phyloP scores from a whole-genome alignment of 2,888 invertebrate species.

The Euclidia mi region DNA sequence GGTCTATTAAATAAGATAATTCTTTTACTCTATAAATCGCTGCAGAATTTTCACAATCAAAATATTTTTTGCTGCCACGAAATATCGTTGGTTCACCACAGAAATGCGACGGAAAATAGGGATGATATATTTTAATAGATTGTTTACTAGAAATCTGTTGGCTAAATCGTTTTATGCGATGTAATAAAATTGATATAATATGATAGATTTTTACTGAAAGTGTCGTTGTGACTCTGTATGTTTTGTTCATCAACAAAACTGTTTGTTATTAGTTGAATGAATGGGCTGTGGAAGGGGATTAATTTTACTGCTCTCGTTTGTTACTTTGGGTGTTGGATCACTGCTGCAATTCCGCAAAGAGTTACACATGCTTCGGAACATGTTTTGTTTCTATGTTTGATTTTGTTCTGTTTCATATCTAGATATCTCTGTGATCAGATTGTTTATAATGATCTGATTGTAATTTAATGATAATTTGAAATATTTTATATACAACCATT shows the following conservation, averaged over 20 bases:
- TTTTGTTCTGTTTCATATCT: too few species aligned
- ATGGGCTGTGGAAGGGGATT: not conserved
- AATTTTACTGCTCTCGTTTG: not conserved
- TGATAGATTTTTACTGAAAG: constrained; percentile 21
- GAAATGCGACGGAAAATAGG: constrained; percentile 41
- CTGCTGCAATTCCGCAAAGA: too few species aligned
- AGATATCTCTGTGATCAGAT: too few species aligned
- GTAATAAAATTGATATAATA: constrained; percentile 61
- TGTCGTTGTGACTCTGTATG: constrained; percentile 26
- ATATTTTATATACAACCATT: too few species aligned
- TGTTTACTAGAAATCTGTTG: constrained; percentile 57
- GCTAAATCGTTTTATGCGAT: constrained; percentile 60
- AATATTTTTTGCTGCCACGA: constrained; percentile 56
- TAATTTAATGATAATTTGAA: too few species aligned
- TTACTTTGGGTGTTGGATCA: too few species aligned
- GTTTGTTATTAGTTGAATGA: not conserved
- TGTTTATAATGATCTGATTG: too few species aligned
- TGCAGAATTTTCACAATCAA: constrained; percentile 58
- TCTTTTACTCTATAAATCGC: constrained; percentile 46
- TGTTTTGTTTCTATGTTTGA: too few species aligned
- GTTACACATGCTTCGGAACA: too few species aligned
- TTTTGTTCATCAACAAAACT: constrained; percentile 16
- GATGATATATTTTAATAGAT: constrained; percentile 56
- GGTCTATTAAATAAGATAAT: constrained; percentile 44
- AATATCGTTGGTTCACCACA: constrained; percentile 32